phyloP scores from a whole-genome alignment of 1,140 invertebrate species.

The Eupeodes corollae region DNA sequence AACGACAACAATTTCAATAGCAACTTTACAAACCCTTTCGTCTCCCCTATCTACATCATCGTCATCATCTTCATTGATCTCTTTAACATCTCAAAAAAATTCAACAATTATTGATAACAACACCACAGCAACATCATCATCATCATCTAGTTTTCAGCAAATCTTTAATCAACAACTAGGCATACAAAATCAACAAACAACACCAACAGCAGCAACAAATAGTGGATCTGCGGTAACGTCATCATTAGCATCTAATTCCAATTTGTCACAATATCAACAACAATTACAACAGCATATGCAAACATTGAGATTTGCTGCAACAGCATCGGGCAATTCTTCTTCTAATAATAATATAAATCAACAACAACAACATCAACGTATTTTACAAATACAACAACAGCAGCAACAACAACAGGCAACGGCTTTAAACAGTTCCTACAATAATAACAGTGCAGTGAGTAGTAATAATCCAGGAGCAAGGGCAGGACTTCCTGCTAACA shows the following conservation, averaged over 20 bases:
- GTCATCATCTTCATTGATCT: neutral
- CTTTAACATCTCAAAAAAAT: neutral
- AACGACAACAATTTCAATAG: neutral
- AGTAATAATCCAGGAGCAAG: neutral
- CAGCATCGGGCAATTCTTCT: conserved; percentile 7
- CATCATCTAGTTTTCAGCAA: conserved; percentile 9
- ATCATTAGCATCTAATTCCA: conserved; percentile 5
- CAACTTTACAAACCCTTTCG: conserved; percentile 7
- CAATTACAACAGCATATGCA: conserved; percentile 23
- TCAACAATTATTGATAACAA: neutral
- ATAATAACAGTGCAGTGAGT: conserved; percentile 13
- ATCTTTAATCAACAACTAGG: conserved; percentile 6
- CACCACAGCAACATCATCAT: conserved; percentile 1
- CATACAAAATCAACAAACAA: neutral
- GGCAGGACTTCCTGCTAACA: conserved; percentile 3
- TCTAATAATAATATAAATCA: neutral
- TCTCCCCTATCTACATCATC: neutral
- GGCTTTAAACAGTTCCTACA: neutral
- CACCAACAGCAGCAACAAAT: neutral
- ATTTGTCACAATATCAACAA: conserved; percentile 11
- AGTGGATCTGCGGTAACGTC: conserved; percentile 2
- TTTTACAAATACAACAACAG: neutral
- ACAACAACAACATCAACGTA: conserved; percentile 1
- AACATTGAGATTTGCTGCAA: conserved; percentile 4
- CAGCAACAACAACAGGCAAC: neutral